A percentile compares a stretch with the other conserved stretches of the same genome.
Evolutionary conservation across 2,797 vertebrate genomes (phyloP).

Genomic region (Peromyscus melanophrys): DNA sequence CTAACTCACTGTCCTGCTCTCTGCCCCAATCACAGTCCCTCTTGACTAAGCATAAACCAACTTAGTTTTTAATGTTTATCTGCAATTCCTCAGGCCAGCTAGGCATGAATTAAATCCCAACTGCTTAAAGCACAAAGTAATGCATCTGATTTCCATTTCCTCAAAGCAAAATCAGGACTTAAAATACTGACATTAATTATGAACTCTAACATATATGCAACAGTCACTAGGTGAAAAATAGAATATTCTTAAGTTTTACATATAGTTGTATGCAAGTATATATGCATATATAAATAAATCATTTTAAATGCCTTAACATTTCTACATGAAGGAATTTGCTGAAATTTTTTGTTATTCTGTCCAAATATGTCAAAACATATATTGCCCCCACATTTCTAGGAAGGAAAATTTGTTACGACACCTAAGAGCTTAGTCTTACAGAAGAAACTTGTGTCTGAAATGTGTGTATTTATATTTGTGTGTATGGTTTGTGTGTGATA

Average conservation of each 20-base stretch:
- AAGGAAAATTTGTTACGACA: not conserved
- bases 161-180: not conserved
- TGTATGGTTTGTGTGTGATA: not conserved
- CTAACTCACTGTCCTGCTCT: too few relatives aligned
- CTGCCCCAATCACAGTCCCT: not conserved
- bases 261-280: not conserved
- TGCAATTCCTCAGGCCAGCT: not conserved
- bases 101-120: not conserved
- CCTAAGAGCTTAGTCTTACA: conserved; percentile 36
- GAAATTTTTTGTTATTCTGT: not conserved
- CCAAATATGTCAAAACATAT: not conserved
- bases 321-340: not conserved
- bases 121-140: not conserved
- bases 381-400: not conserved
- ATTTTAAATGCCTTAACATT: not conserved
- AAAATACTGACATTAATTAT: not conserved
- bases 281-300: not conserved
- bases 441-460: not conserved
- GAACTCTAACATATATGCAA: not conserved
- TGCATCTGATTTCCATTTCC: not conserved
- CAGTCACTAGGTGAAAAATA: not conserved
- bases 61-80: not conserved
- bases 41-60: not conserved
- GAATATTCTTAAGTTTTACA: not conserved
- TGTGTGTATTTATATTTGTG: not conserved